Conservation (phyloP, 2,888 invertebrate species). For the Malthinus flaveolus region DNA sequence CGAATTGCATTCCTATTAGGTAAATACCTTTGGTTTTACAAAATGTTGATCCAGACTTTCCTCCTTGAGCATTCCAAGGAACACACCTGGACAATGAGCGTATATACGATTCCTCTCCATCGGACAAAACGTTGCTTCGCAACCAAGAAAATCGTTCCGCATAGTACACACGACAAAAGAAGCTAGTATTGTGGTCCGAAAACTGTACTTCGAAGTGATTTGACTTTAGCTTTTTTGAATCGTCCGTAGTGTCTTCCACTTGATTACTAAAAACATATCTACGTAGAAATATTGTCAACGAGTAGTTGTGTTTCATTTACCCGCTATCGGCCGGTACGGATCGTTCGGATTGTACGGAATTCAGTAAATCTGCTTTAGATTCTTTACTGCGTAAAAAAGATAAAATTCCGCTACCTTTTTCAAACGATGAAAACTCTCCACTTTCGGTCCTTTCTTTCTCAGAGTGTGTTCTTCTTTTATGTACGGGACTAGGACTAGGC, state of each 20-base stretch:
- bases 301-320: conserved; percentile 6
- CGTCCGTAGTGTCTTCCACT: conserved; percentile 44
- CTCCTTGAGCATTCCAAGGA: conserved; percentile 93
- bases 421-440: conserved; percentile 35
- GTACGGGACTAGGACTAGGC: conserved; percentile 56
- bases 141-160: conserved; percentile 89
- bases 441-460: conserved; percentile 51
- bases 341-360: conserved; percentile 8
- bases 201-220: conserved; percentile 62
- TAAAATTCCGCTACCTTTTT: conserved; percentile 47
- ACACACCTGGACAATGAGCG: conserved; percentile 83
- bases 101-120: conserved; percentile 75
- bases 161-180: conserved; percentile 88
- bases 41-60: conserved; percentile 96
- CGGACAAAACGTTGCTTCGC: conserved; percentile 56
- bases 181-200: conserved; percentile 72
- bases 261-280: conserved; percentile 22
- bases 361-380: conserved; percentile 35
- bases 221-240: conserved; percentile 48
- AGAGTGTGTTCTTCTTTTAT: conserved; percentile 54
- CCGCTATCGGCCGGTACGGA: conserved; percentile 17
- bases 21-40: conserved; percentile 90
- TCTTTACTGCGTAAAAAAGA: conserved; percentile 52
- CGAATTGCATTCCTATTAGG: too few species aligned
- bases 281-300: not conserved